Conservation (phyloP, 2,888 invertebrate species). For the Hedya salicella region DNA sequence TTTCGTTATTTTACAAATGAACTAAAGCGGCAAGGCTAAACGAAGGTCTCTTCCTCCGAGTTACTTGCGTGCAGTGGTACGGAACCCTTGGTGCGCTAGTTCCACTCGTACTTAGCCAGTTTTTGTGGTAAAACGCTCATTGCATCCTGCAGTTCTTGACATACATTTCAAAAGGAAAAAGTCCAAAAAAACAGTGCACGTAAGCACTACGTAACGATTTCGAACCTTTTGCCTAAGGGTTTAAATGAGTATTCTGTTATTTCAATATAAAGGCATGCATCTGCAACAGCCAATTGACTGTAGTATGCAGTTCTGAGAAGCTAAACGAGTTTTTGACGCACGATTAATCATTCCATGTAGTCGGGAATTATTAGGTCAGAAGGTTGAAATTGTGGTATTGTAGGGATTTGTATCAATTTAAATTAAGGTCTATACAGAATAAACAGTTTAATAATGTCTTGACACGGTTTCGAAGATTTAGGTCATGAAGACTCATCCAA, state of each 20-base stretch:
- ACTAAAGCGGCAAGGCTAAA: too few species aligned
- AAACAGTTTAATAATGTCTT: not conserved
- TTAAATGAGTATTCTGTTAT: not conserved
- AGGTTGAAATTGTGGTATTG: constrained; percentile 4
- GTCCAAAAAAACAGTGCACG: not conserved
- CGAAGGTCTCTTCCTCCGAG: too few species aligned
- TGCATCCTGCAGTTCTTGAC: constrained; percentile 48
- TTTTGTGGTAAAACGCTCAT: not conserved
- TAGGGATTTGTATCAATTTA: not conserved
- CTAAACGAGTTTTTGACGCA: constrained; percentile 40
- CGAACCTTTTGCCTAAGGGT: not conserved
- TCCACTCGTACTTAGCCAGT: too few species aligned
- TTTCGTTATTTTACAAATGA: too few species aligned
- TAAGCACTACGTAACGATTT: not conserved
- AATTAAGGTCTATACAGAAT: not conserved
- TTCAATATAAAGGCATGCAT: not conserved
- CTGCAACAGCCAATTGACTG: constrained; percentile 22
- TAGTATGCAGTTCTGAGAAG: constrained; percentile 35
- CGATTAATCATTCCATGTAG: constrained; percentile 12
- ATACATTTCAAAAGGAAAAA: constrained; percentile 45
- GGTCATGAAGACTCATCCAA: too few species aligned
- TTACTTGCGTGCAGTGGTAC: too few species aligned
- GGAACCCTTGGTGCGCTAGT: too few species aligned
- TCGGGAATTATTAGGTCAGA: constrained; percentile 8
- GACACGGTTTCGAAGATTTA: too few species aligned